These are phyloP conservation scores for Trichoplusia ni DNA, from an alignment of 1,140 invertebrate genomes.

Conservation along the genomic window DNA sequence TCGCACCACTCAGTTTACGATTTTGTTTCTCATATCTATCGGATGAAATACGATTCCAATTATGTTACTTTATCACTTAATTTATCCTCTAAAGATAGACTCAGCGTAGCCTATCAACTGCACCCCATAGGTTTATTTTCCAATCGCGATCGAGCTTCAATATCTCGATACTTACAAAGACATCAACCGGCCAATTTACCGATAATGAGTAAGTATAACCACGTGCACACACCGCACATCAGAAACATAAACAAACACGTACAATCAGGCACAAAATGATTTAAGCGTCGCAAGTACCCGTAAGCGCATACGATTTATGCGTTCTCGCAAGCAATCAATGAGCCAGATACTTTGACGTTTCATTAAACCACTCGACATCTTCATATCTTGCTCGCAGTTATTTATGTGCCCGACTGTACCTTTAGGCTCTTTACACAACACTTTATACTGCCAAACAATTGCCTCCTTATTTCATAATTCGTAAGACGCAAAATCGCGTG, in stretches of 20 bases:
- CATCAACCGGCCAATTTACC: conserved; percentile 1
- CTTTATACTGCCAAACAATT: neutral
- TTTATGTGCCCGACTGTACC: conserved; percentile 63
- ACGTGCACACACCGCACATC: conserved; percentile 17
- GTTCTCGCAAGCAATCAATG: conserved; percentile 62
- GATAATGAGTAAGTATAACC: conserved; percentile 21
- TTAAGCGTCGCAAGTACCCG: conserved; percentile 45
- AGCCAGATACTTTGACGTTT: conserved; percentile 66
- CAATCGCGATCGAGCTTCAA: too few species aligned
- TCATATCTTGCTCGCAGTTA: conserved; percentile 59
- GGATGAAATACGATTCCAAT: too few species aligned
- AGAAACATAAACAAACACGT: conserved; percentile 52
- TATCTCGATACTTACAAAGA: too few species aligned
- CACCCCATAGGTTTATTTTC: too few species aligned
- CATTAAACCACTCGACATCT: conserved; percentile 67
- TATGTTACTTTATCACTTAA: too few species aligned
- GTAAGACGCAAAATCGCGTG: neutral
- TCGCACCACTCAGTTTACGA: too few species aligned
- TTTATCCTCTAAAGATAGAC: too few species aligned
- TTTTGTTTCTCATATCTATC: too few species aligned
- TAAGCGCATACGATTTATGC: conserved; percentile 50
- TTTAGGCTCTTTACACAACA: conserved; percentile 38
- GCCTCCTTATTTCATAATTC: neutral
- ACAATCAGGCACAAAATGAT: conserved; percentile 58
- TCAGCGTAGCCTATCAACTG: too few species aligned